Evolutionary conservation across 64 coral and sea anemone genomes (phyloP).

Genomic region (Montipora efflorescens): DNA sequence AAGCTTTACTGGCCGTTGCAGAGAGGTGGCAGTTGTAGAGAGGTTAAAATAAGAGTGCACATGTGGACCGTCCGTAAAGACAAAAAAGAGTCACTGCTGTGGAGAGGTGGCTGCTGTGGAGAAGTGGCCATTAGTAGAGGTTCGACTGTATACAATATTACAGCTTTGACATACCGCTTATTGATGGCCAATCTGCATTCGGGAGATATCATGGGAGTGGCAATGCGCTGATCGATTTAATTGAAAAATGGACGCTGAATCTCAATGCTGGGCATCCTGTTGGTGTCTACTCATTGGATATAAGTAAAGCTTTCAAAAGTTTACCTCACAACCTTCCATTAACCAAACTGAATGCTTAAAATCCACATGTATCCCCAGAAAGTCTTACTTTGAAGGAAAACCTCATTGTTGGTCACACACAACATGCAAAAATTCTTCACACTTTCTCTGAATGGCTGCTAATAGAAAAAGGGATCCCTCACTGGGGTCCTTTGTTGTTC

Average conservation of each 20-base stretch:
- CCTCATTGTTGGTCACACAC: neutral
- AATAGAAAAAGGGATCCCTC: neutral
- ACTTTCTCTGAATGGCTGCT: constrained; percentile 13
- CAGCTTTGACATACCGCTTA: no score
- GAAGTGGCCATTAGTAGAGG: no score
- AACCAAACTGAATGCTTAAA: neutral
- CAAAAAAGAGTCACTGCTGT: no score
- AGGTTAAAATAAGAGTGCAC: no score
- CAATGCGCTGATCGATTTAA: neutral
- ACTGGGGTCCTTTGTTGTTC: neutral
- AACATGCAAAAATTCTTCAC: neutral
- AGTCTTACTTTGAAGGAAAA: neutral
- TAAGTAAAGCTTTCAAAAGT: neutral
- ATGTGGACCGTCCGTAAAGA: no score
- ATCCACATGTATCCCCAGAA: neutral
- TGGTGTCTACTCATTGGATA: neutral
- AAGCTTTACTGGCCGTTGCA: no score
- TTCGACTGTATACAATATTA: no score
- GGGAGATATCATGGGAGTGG: neutral
- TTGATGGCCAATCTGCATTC: no score
- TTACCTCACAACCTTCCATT: neutral
- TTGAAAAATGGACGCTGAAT: neutral
- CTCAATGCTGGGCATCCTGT: neutral
- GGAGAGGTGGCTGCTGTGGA: no score
- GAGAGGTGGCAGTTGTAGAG: no score